A percentile compares a stretch with the other conserved stretches of the same genome.
phyloP scores from a whole-genome alignment of 2,113 vertebrate species.

The Geothlypis trichas region DNA sequence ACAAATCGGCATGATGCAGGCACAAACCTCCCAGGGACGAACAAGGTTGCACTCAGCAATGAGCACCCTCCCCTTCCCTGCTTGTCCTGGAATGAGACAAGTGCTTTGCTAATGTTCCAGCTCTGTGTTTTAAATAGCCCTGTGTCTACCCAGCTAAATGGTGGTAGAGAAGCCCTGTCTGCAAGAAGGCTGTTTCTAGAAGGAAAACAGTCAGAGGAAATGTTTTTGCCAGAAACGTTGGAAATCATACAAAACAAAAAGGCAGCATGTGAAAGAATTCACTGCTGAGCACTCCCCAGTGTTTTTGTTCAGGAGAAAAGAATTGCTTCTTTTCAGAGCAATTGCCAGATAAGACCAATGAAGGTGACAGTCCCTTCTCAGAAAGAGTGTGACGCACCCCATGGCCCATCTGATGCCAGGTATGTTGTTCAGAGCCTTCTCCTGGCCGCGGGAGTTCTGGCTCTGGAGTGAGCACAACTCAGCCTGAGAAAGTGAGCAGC shows the following conservation, averaged over 20 bases:
- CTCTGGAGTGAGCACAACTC: accelerated
- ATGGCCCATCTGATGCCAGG: accelerated
- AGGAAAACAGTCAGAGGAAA: slow-evolving; percentile 61
- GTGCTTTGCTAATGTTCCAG: slow-evolving; percentile 52
- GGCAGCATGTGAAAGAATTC: neutral
- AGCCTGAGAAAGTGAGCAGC: neutral
- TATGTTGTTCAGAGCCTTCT: neutral
- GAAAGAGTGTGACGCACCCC: neutral
- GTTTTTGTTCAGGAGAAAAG: neutral
- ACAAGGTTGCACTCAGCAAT: neutral
- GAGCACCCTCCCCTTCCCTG: neutral
- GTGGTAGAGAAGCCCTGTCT: slow-evolving; percentile 47
- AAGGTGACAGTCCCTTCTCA: neutral
- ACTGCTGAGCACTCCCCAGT: neutral
- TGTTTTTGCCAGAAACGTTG: slow-evolving; percentile 57
- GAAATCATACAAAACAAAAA: slow-evolving; percentile 53
- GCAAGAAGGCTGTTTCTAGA: slow-evolving; percentile 49
- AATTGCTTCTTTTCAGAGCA: neutral
- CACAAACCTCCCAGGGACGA: neutral
- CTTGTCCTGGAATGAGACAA: slow-evolving; percentile 53
- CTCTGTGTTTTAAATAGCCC: slow-evolving; percentile 55
- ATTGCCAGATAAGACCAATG: neutral
- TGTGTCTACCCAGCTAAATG: slow-evolving; percentile 33
- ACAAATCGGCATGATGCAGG: neutral
- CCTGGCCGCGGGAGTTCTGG: neutral